These are phyloP conservation scores for Oxygymnocypris stewartii DNA, from an alignment of 2,113 vertebrate species.

Conservation along the genomic window DNA sequence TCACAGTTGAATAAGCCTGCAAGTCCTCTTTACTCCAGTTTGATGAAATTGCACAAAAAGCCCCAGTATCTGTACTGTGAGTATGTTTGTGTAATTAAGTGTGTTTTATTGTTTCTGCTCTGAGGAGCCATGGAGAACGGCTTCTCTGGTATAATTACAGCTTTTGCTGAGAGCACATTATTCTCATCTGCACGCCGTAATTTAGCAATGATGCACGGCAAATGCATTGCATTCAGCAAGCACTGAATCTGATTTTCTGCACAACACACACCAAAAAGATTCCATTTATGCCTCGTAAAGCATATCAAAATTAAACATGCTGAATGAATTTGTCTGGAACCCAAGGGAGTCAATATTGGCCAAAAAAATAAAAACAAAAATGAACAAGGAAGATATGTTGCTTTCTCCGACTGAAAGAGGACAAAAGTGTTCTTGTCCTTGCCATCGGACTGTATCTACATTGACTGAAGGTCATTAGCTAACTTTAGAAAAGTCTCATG, in stretches of 20 bases:
- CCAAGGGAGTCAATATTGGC: background rate
- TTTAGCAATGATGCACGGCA: slow-evolving; percentile 27
- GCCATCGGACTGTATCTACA: slow-evolving; percentile 38
- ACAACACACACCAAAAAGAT: slow-evolving; percentile 5
- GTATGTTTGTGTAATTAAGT: slow-evolving; percentile 43
- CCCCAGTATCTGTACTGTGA: background rate
- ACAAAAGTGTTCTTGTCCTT: slow-evolving; percentile 45
- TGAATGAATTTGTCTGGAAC: background rate
- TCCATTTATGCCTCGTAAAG: slow-evolving; percentile 1
- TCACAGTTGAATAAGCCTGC: background rate
- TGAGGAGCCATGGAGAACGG: slow-evolving; percentile 3
- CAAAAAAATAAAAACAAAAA: slow-evolving; percentile 7
- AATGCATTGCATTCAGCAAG: slow-evolving; percentile 19
- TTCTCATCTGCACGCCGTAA: slow-evolving; percentile 41
- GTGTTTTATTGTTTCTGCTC: slow-evolving; percentile 40
- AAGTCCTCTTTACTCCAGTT: background rate
- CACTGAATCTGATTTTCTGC: slow-evolving; percentile 23
- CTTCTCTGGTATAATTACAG: slow-evolving; percentile 46
- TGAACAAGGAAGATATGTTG: background rate
- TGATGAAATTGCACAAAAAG: slow-evolving; percentile 5
- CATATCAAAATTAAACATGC: background rate
- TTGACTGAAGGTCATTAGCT: slow-evolving; percentile 47
- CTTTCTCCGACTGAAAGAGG: slow-evolving; percentile 1
- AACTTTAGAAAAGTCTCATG: slow-evolving; percentile 43
- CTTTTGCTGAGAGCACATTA: slow-evolving; percentile 40